Percentiles rank a stretch among this genome's conserved stretches.
phyloP scores from a whole-genome alignment of 1,140 invertebrate species.

The Caenorhabditis latens region DNA sequence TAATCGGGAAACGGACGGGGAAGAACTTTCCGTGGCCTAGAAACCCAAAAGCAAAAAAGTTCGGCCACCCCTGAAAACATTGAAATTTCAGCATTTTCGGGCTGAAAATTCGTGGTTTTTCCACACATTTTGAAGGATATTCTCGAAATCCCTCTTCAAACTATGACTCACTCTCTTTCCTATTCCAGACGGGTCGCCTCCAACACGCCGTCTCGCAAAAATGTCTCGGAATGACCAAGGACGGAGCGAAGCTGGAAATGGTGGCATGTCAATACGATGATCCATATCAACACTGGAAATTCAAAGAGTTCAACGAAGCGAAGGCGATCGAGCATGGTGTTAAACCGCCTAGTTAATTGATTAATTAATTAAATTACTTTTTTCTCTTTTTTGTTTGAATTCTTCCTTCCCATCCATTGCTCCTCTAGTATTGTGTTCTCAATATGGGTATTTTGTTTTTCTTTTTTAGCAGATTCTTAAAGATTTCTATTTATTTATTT shows the following conservation, averaged over 20 bases:
- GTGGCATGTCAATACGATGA: constrained; percentile 69
- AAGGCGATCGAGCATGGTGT: constrained; percentile 70
- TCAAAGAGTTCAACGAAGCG: constrained; percentile 75
- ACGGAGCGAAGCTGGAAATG: constrained; percentile 75
- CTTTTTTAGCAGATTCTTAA: background rate
- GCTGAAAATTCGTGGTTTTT: background rate
- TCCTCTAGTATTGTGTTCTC: constrained; percentile 31
- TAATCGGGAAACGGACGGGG: too few relatives aligned
- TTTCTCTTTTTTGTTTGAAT: background rate
- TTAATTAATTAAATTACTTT: background rate
- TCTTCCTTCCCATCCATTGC: background rate
- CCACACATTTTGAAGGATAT: too few relatives aligned
- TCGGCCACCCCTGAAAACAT: background rate
- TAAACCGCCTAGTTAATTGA: constrained; percentile 31
- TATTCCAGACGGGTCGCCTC: constrained; percentile 72
- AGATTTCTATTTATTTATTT: background rate
- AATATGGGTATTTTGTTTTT: constrained; percentile 3
- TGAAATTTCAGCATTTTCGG: background rate
- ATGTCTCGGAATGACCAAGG: constrained; percentile 76
- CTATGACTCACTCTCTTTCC: background rate
- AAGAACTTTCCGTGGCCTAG: too few relatives aligned
- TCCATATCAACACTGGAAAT: constrained; percentile 75
- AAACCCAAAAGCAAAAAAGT: background rate
- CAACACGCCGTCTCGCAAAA: constrained; percentile 75
- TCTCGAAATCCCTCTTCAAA: too few relatives aligned